Percentiles rank a stretch among this genome's conserved stretches.
phyloP scores from a whole-genome alignment of 1,140 invertebrate genomes.

The Bombus consobrinus region DNA sequence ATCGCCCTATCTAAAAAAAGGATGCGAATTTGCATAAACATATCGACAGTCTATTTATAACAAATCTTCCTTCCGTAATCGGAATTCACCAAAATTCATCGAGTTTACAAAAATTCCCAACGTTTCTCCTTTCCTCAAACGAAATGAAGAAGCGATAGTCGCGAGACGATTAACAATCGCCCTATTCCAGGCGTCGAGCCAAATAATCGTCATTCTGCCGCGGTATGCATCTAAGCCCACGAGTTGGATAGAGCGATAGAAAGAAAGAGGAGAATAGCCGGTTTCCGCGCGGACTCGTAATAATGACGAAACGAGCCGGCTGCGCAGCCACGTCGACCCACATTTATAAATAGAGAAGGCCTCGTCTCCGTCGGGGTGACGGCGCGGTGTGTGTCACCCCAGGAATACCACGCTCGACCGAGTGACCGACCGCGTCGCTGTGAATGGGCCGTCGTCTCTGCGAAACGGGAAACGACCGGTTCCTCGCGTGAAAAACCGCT shows the following conservation, averaged over 20 bases:
- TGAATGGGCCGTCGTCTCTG: conserved; percentile 66
- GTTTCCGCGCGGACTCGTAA: conserved; percentile 68
- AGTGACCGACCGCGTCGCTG: conserved; percentile 70
- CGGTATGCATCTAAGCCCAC: background rate
- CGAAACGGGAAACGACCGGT: background rate
- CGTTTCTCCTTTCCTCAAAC: too few relatives aligned
- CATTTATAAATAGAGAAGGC: conserved; percentile 79
- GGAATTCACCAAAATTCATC: too few relatives aligned
- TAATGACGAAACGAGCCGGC: conserved; percentile 74
- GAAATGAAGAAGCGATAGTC: too few relatives aligned
- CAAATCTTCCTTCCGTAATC: too few relatives aligned
- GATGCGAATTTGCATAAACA: too few relatives aligned
- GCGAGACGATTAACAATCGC: too few relatives aligned
- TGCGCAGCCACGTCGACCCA: conserved; percentile 74
- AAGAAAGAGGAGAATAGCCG: background rate
- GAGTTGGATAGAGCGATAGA: background rate
- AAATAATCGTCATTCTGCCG: conserved; percentile 22
- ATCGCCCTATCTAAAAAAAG: too few relatives aligned
- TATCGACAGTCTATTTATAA: too few relatives aligned
- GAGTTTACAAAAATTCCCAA: too few relatives aligned
- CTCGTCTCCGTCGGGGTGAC: conserved; percentile 72
- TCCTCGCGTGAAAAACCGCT: background rate
- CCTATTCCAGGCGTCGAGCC: background rate
- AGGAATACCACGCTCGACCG: conserved; percentile 75
- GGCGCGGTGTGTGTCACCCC: conserved; percentile 73